These are phyloP conservation scores for Tribolium madens DNA, from an alignment of 1,140 invertebrate species.

Conservation along the genomic window DNA sequence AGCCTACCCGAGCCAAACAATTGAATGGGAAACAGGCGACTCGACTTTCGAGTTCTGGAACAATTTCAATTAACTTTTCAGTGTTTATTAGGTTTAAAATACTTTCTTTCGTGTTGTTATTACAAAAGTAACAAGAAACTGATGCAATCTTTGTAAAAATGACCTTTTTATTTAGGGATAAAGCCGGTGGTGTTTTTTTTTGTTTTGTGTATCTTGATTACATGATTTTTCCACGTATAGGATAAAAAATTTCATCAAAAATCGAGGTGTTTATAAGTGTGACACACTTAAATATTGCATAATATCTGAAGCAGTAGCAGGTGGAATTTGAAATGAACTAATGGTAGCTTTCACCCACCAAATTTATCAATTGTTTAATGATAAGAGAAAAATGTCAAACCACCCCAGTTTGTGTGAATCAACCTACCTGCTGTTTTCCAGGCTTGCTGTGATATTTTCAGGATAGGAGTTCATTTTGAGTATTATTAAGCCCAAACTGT, in stretches of 20 bases:
- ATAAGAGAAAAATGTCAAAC: neutral
- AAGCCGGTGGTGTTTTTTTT: neutral
- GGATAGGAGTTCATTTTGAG: slow-evolving; percentile 56
- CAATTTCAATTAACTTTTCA: neutral
- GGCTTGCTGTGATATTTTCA: slow-evolving; percentile 59
- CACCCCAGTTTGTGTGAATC: neutral
- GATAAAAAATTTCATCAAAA: neutral
- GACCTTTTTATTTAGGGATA: neutral
- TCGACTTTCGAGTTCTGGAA: neutral
- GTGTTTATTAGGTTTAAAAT: slow-evolving; percentile 12
- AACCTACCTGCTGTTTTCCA: slow-evolving; percentile 61
- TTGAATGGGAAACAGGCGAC: neutral
- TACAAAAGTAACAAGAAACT: slow-evolving; percentile 11
- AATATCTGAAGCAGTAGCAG: slow-evolving; percentile 46
- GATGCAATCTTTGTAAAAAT: slow-evolving; percentile 8
- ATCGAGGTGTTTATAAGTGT: slow-evolving; percentile 35
- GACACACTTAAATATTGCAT: slow-evolving; percentile 59
- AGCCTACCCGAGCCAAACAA: neutral
- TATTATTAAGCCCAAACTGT: neutral
- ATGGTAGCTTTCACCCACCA: slow-evolving; percentile 52
- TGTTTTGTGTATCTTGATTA: neutral
- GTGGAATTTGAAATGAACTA: slow-evolving; percentile 43
- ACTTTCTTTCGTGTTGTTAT: neutral
- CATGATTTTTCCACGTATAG: neutral
- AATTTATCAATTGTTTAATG: slow-evolving; percentile 10